Evolutionary conservation across 2,113 vertebrate genomes (phyloP), one percentile per base, ranked within the genome.

Genomic region (Seriola dumerili): DNA sequence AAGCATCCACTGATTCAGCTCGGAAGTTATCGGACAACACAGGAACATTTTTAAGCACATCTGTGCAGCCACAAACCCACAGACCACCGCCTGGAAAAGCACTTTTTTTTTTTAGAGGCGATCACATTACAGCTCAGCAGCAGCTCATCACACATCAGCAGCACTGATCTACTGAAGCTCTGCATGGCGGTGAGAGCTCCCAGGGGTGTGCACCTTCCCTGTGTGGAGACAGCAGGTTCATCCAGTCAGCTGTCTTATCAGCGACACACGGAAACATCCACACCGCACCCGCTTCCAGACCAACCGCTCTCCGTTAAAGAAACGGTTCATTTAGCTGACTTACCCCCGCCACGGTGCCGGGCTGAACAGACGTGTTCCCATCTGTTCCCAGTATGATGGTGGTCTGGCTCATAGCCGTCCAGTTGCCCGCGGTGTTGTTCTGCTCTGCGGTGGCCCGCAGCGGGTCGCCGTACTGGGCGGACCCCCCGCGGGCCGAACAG

Each of bases 371-470:
- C 48, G 97, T 96, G 95, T 96, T 97, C 55, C 98, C 98, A 90
- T 99, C 97, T 64, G 97, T 93, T 70, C 97, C 97, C 94, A 99
- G 91, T 16, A 99, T 96, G 94, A 99, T 98, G 62, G 98, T 97
- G 72, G 97, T 99, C 93, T 97, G 97, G 95, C 96, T 97, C 96
- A 98, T 95, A 76, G 96, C 94, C 83, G 96, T 95, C 97, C 97
- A 99, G 93, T 95, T 95, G 50, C 95, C 92, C 57, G 94, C 93
- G 90, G 96, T 89, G 78, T 95, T 96, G 95, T 98, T 99, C 85
- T 93, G 95, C 90, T 98, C 97, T 85, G 95, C 76, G 0, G 94
- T 91, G 94, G 95, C 92, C 93, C 95, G 97, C 9, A 96, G 95
- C n/a, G 95, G 95, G 91, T 88, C 95, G 34, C 93, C 89, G 40